Evolutionary conservation across 2,888 invertebrate genomes (phyloP).

Genomic region (Luperina testacea): DNA sequence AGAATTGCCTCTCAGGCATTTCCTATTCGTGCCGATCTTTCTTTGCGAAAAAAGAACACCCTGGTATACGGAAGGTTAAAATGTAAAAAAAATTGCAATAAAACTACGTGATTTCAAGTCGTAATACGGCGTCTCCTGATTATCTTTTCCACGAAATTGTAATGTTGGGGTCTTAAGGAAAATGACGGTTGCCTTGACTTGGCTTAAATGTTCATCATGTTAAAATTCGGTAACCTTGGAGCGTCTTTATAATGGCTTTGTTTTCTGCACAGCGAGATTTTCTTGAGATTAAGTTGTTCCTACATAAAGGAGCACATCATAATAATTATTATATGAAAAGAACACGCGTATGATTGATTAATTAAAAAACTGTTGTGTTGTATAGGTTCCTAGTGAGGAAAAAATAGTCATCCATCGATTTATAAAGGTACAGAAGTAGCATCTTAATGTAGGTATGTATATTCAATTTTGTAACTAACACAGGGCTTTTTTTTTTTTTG

Average conservation of each 20-base stretch:
- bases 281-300: background rate
- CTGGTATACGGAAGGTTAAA: background rate
- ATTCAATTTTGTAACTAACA: background rate
- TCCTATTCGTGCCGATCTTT: background rate
- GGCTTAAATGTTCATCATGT: constrained; percentile 20
- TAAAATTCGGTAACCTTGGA: constrained; percentile 8
- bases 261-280: constrained; percentile 1
- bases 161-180: constrained; percentile 33
- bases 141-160: constrained; percentile 28
- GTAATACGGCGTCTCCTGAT: constrained; percentile 25
- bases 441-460: background rate
- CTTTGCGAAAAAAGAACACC: background rate
- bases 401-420: background rate
- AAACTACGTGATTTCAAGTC: background rate
- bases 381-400: background rate
- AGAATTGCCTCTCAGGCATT: background rate
- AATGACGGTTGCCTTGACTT: constrained; percentile 21
- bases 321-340: background rate
- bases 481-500: too few species aligned
- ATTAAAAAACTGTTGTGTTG: too few species aligned
- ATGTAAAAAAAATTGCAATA: background rate
- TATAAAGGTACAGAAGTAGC: background rate
- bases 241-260: background rate
- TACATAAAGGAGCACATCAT: background rate
- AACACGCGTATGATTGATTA: too few species aligned